These are phyloP conservation scores for Corella eumyota DNA, from an alignment of 23 tunicate genomes.

Conservation along the genomic window DNA sequence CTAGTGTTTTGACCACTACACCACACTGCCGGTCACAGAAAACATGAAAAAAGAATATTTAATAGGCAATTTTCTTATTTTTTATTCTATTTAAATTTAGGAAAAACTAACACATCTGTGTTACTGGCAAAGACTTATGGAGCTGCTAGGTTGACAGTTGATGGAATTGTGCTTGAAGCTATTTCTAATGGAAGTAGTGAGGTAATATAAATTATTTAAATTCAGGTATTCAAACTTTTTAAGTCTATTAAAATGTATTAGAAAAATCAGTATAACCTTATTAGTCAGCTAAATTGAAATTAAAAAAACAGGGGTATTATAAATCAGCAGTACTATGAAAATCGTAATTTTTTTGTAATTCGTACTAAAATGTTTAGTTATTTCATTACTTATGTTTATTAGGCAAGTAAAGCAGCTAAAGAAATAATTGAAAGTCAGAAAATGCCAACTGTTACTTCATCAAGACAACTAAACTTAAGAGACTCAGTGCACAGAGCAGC, in stretches of 20 bases:
- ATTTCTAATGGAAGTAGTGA: conserved; percentile 72
- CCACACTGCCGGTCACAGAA: no score
- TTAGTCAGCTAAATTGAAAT: neutral
- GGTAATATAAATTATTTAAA: conserved; percentile 13
- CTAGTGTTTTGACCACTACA: no score
- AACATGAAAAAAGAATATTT: no score
- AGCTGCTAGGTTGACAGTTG: conserved; percentile 69
- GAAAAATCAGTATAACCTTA: neutral
- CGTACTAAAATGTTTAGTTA: no score
- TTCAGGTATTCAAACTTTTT: neutral
- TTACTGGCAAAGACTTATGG: conserved; percentile 80
- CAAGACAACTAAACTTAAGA: conserved; percentile 8
- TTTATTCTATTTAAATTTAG: no score
- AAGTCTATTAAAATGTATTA: no score
- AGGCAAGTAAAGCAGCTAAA: conserved; percentile 29
- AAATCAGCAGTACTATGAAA: neutral
- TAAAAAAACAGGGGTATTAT: neutral
- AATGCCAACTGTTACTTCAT: neutral
- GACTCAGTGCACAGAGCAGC: conserved; percentile 9
- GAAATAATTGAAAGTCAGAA: conserved; percentile 7
- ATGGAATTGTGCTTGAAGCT: conserved; percentile 79
- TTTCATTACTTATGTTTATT: no score
- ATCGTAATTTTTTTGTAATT: neutral
- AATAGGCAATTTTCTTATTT: no score
- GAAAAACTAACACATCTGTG: conserved; percentile 77